Conservation (phyloP, 2,113 vertebrate genomes). For the Tragelaphus imberbis region DNA sequence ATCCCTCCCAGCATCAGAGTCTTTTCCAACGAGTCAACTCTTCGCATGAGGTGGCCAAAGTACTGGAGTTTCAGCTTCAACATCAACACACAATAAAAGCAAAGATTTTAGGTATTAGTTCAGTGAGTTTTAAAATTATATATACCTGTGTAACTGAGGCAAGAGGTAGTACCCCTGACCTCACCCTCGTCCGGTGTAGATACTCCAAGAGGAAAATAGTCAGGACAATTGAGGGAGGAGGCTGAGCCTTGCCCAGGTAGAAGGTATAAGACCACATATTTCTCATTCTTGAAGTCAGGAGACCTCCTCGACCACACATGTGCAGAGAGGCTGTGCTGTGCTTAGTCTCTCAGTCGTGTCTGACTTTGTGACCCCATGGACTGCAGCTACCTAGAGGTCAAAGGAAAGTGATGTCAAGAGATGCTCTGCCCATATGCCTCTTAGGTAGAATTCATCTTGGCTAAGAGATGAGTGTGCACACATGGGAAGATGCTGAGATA, state of each 20-base stretch:
- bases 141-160: background rate
- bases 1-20: too few species aligned
- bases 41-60: too few species aligned
- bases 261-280: background rate
- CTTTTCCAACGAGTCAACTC: too few species aligned
- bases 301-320: background rate
- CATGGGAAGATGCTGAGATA: background rate
- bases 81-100: background rate
- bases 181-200: background rate
- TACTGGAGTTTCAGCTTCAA: too few species aligned
- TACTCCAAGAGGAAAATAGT: background rate
- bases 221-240: background rate
- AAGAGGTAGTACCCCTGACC: background rate
- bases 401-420: background rate
- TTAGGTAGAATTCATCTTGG: background rate
- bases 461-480: background rate
- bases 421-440: background rate
- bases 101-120: background rate
- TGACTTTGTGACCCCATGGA: background rate
- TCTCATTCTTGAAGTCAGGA: background rate
- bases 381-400: background rate
- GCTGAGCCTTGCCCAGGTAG: background rate
- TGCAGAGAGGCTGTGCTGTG: background rate
- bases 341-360: rapidly evolving
- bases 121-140: background rate